Evolutionary conservation across 2,888 invertebrate species (phyloP), one percentile per base, ranked within the genome.

Genomic region (Tiliacea aurago): DNA sequence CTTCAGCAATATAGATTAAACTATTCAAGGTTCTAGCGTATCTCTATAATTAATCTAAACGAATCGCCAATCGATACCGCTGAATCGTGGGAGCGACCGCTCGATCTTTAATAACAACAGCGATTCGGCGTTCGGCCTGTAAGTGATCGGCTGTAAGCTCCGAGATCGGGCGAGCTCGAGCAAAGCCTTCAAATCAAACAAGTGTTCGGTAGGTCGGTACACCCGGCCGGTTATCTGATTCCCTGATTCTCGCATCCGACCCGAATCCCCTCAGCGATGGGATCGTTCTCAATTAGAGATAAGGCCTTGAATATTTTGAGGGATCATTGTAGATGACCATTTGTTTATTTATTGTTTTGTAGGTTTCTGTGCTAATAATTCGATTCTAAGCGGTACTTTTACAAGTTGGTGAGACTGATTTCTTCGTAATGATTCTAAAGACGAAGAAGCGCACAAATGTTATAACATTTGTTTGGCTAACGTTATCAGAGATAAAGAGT

Each of bases 101-200:
- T 75, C 69, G 67, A 70, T 78, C 81, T 81, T 78, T 75, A 79
- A 84, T 81, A 84, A 84, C 77, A 85, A 84, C 70, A 81, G 51
- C 82, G 83, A 86, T 80, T 81, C 81, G 77, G 86, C 80, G 3
- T 80, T 82, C 82, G 76, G 86, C 83, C 86, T 88, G 87, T 86
- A 90, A 90, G 88, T 88, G 90, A 91, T 88, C 90, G 86, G 78
- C 81, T 85, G 88, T 90, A 90, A 92, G 91, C 81, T 83, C 59
- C 89, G 81, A 79, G 85, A 69, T 65, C 77, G 55, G 37, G 45
- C 55, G 55, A 64, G 79, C 53, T 65, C 77, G 83, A 74, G 80
- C 81, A 89, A 90, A 90, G 86, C 90, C 90, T 89, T 88, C 90
- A 91, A 92, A 91, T 92, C 93, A 91, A 93, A 93, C 92, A 93